Percentiles rank a stretch among this genome's conserved stretches.
Evolutionary conservation across 2,888 invertebrate species (phyloP).

Genomic region (Atrina japonica): DNA sequence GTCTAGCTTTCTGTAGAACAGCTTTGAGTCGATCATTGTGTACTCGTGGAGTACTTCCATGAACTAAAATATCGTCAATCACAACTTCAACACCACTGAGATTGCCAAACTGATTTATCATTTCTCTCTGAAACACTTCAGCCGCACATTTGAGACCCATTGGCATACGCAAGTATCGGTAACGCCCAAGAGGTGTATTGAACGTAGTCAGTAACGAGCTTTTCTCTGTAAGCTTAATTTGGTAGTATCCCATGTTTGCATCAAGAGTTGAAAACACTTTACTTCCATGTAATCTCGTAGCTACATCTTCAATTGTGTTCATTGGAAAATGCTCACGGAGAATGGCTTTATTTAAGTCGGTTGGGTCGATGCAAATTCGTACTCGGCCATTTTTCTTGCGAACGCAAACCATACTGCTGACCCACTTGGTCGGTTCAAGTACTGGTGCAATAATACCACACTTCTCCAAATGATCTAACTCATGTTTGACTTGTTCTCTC

Average conservation of each 20-base stretch:
- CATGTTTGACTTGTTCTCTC: conserved; percentile 14
- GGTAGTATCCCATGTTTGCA: conserved; percentile 3
- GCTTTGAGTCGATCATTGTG: conserved; percentile 11
- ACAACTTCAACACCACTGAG: conserved; percentile 33
- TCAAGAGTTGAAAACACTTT: conserved; percentile 41
- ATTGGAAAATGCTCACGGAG: conserved; percentile 43
- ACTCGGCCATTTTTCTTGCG: conserved; percentile 22
- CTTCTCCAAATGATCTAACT: conserved; percentile 13
- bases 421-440: conserved; percentile 22
- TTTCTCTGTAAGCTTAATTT: conserved; percentile 1
- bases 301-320: conserved; percentile 36
- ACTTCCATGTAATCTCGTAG: conserved; percentile 39
- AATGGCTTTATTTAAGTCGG: conserved; percentile 41
- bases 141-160: conserved; percentile 39
- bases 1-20: conserved; percentile 27
- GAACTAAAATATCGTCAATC: conserved; percentile 33
- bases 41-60: conserved; percentile 17
- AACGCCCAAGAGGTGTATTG: conserved; percentile 39
- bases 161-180: conserved; percentile 37
- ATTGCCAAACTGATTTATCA: conserved; percentile 20
- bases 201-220: conserved; percentile 35
- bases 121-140: conserved; percentile 27
- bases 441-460: conserved; percentile 18
- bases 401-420: conserved; percentile 30
- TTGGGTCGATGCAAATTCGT: conserved; percentile 32